Evolutionary conservation across 2,888 invertebrate genomes (phyloP).

Genomic region (Protodeltote pygarga): DNA sequence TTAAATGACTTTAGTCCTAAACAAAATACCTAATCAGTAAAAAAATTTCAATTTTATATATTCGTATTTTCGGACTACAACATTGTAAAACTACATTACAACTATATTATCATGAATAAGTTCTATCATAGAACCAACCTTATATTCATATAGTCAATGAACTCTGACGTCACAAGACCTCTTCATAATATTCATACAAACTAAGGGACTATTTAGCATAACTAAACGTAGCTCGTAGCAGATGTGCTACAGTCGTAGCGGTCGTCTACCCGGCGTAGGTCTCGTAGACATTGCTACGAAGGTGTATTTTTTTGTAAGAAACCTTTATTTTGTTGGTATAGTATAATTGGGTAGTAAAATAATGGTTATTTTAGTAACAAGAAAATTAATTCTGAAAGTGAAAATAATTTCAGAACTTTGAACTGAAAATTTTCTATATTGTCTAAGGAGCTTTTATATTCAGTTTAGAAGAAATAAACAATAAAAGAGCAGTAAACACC

Average conservation of each 20-base stretch:
- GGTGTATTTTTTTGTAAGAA: neutral
- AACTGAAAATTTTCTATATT: too few relatives aligned
- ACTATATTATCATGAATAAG: too few relatives aligned
- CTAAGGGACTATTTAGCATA: slow-evolving; percentile 29
- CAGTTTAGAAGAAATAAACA: too few relatives aligned
- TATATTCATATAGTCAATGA: slow-evolving; percentile 11
- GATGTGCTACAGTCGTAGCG: slow-evolving; percentile 39
- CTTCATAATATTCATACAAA: slow-evolving; percentile 31
- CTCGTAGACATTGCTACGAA: slow-evolving; percentile 35
- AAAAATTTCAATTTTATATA: neutral
- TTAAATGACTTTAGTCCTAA: too few relatives aligned
- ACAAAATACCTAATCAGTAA: neutral
- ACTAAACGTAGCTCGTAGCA: slow-evolving; percentile 35
- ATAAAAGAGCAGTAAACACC: slow-evolving; percentile 14
- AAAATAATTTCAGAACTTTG: too few relatives aligned
- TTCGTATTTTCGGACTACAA: slow-evolving; percentile 8
- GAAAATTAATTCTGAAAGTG: too few relatives aligned
- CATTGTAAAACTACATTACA: neutral
- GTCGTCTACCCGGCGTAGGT: slow-evolving; percentile 21
- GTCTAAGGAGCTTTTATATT: too few relatives aligned
- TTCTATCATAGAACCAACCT: too few relatives aligned
- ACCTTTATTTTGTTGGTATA: too few relatives aligned
- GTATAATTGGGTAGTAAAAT: too few relatives aligned
- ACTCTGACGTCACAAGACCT: slow-evolving; percentile 23
- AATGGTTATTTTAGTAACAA: too few relatives aligned